Percentiles rank a stretch among this genome's conserved stretches.
phyloP scores from a whole-genome alignment of 2,888 invertebrate genomes.

The Chalcosyrphus nemorum region DNA sequence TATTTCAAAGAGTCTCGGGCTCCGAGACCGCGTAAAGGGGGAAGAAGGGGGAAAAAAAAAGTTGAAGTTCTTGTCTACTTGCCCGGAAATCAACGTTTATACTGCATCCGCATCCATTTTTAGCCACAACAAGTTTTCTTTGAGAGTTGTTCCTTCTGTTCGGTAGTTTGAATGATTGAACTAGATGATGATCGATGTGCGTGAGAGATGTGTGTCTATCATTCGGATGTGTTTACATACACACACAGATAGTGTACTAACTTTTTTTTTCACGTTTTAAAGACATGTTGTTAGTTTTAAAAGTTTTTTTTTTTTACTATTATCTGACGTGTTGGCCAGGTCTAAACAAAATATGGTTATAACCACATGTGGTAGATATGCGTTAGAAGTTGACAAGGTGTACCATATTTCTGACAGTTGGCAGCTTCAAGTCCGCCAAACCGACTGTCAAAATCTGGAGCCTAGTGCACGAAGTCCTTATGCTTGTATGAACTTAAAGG shows the following conservation, averaged over 20 bases:
- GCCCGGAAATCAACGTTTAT: conserved; percentile 73
- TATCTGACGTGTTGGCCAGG: too few relatives aligned
- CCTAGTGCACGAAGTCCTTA: too few relatives aligned
- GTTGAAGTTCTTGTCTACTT: conserved; percentile 72
- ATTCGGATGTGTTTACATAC: conserved; percentile 53
- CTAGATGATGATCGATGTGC: conserved; percentile 71
- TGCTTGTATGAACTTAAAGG: too few relatives aligned
- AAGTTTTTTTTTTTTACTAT: not conserved
- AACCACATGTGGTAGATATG: too few relatives aligned
- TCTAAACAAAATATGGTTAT: too few relatives aligned
- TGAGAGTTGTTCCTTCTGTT: conserved; percentile 54
- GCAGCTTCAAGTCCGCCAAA: too few relatives aligned
- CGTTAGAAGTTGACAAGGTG: too few relatives aligned
- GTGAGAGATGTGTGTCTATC: conserved; percentile 62
- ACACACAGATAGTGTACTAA: not conserved
- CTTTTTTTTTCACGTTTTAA: not conserved
- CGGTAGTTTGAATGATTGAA: conserved; percentile 55
- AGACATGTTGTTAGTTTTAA: too few relatives aligned
- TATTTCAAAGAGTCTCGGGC: conserved; percentile 9
- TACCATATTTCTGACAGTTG: too few relatives aligned
- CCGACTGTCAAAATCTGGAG: too few relatives aligned
- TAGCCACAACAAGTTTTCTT: conserved; percentile 64
- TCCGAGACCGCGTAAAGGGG: not conserved
- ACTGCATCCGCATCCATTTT: conserved; percentile 73
- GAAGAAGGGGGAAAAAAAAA: conserved; percentile 36